Conservation (phyloP, 2,888 invertebrate genomes). For the Xanthia icteritia region DNA sequence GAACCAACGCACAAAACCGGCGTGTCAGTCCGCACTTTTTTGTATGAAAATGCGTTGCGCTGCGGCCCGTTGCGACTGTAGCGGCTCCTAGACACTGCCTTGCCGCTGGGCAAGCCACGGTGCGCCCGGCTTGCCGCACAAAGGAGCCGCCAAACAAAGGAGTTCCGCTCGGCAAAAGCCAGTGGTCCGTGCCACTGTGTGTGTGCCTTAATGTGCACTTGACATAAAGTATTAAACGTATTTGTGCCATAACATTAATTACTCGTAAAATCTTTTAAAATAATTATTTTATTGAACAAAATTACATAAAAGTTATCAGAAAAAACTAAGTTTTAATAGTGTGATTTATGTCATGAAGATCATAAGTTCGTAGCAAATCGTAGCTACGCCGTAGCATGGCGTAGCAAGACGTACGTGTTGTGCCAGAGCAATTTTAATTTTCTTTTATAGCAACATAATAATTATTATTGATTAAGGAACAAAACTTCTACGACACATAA, state of each 20-base stretch:
- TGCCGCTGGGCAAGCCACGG: too few species aligned
- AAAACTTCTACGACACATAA: neutral
- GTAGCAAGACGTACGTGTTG: neutral
- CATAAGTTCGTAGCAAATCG: neutral
- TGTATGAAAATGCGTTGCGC: neutral
- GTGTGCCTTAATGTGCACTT: neutral
- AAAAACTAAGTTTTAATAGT: neutral
- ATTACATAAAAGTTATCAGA: neutral
- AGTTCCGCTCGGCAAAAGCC: too few species aligned
- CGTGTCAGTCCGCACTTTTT: neutral
- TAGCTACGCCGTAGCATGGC: slow-evolving; percentile 2
- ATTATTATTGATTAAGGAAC: too few species aligned
- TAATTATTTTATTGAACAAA: neutral
- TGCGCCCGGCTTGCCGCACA: too few species aligned
- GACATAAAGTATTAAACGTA: neutral
- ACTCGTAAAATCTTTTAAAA: neutral
- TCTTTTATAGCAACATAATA: neutral
- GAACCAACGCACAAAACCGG: neutral
- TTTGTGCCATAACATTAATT: neutral
- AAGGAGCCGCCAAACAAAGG: too few species aligned
- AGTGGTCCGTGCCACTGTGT: too few species aligned
- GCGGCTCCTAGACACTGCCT: too few species aligned
- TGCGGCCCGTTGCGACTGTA: neutral
- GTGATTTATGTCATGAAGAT: neutral
- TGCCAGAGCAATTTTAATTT: neutral